A percentile compares a stretch with the other conserved stretches of the same genome.
Evolutionary conservation across 2,797 vertebrate species (phyloP).

Genomic region (Acipenser ruthenus): DNA sequence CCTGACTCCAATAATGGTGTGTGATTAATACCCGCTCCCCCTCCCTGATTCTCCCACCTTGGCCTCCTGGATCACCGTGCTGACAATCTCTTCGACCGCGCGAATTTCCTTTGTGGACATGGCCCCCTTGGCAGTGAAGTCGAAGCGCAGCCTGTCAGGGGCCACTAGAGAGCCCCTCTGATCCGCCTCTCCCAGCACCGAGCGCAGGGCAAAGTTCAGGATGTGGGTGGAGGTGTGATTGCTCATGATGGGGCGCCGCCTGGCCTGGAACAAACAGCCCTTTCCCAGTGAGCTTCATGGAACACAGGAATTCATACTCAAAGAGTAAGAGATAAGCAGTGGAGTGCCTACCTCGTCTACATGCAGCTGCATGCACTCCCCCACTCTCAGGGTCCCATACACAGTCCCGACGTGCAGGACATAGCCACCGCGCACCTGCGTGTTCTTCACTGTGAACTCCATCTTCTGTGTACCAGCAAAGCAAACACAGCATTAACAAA

Average conservation of each 20-base stretch:
- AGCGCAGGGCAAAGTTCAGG: conserved; percentile 85
- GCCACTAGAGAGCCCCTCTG: conserved; percentile 92
- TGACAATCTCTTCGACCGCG: conserved; percentile 75
- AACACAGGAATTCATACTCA: too few species aligned
- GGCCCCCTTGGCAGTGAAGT: conserved; percentile 93
- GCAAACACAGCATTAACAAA: too few species aligned
- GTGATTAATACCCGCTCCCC: too few species aligned
- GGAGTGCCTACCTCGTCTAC: conserved; percentile 78
- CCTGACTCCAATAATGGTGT: too few species aligned
- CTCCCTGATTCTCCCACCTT: conserved; percentile 58
- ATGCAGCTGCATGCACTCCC: conserved; percentile 72
- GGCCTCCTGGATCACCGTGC: conserved; percentile 73
- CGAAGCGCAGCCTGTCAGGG: conserved; percentile 84
- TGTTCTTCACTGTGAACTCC: conserved; percentile 92
- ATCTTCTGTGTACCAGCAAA: conserved; percentile 59
- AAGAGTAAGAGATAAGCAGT: too few species aligned
- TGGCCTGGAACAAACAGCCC: conserved; percentile 51
- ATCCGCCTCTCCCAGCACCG: conserved; percentile 86
- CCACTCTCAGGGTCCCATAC: conserved; percentile 80
- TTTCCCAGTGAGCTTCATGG: too few species aligned
- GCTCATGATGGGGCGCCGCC: conserved; percentile 85
- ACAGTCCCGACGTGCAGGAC: conserved; percentile 84
- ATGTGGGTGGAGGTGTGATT: conserved; percentile 97
- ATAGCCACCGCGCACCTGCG: conserved; percentile 89
- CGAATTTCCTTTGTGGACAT: conserved; percentile 80